These are phyloP conservation scores for Scolopax bukidnonensis DNA, from an alignment of 2,797 vertebrate genomes.

Conservation along the genomic window DNA sequence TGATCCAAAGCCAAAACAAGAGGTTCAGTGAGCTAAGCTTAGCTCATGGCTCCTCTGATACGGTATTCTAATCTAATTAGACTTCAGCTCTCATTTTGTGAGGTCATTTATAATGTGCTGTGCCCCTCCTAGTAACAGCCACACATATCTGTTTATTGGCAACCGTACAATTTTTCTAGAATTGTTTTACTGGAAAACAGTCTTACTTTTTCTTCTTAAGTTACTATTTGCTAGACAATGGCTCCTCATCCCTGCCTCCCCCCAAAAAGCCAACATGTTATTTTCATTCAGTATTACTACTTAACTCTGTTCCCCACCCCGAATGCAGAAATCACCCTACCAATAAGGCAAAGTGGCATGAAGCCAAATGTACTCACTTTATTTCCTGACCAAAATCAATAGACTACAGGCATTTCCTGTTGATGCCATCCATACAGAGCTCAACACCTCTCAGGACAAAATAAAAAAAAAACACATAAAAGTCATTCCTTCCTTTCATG, in stretches of 20 bases:
- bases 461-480: neutral
- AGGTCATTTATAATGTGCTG: neutral
- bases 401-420: neutral
- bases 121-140: neutral
- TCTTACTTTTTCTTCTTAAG: neutral
- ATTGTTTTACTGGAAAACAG: neutral
- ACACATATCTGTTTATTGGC: neutral
- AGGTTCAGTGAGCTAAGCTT: neutral
- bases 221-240: neutral
- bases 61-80: neutral
- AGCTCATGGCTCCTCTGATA: neutral
- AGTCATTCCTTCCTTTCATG: neutral
- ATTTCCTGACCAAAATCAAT: neutral
- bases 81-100: neutral
- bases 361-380: neutral
- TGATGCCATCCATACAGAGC: neutral
- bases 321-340: neutral
- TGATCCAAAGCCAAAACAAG: neutral
- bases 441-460: neutral
- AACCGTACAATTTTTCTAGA: neutral
- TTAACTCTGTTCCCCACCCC: neutral
- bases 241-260: accelerated
- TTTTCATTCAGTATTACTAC: neutral
- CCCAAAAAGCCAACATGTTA: neutral
- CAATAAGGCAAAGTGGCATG: neutral